Evolutionary conservation across 1,140 invertebrate species (phyloP), one percentile per base, ranked within the genome.

Genomic region (Bilobella aurantiaca): DNA sequence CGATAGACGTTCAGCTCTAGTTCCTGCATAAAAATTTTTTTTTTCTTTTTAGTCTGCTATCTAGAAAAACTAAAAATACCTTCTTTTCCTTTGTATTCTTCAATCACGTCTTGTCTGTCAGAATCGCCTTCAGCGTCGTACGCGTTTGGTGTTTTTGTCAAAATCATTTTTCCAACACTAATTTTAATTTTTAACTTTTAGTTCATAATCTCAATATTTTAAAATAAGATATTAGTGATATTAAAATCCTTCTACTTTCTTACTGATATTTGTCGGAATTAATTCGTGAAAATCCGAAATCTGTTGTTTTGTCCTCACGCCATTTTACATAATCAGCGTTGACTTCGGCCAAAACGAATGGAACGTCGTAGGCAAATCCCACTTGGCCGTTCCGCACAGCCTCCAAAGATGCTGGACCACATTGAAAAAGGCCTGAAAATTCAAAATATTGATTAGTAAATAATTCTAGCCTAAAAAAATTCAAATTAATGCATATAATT

Each of bases 281-380:
- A 25, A 87, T 83, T 76, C 83, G 82, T 0, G 80, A 78, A 72
- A 77, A 87, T 32, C 86, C 86, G 83, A 84, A 85, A 68, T 84
- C 83, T 1, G 82, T 83, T 37, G 80, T 79, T 58, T 82, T 78
- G 74, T 86, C 84, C 73, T 85, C 82, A 75, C 82, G 81, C 76
- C 84, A 86, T 74, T 84, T 82, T 59, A 87, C 84, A 32, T 86
- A 77, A 73, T 91, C 88, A 1, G 88, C 86, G 75, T 91, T 90
- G 2, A 91, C 84, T 77, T 89, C 86, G 53, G 86, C 83, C 76
- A 87, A 88, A 42, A 90, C 83, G 75, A 90, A 90, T 1, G 83
- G 81, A 1, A 83, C 85, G 73, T 91, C 89, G 73, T 86, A 90
- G 61, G 83, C 79, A 63, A 86, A 82, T 30, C 86, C 86, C n/a